phyloP scores from a whole-genome alignment of 1,140 invertebrate species.

The Pemphigus obesinymphae region DNA sequence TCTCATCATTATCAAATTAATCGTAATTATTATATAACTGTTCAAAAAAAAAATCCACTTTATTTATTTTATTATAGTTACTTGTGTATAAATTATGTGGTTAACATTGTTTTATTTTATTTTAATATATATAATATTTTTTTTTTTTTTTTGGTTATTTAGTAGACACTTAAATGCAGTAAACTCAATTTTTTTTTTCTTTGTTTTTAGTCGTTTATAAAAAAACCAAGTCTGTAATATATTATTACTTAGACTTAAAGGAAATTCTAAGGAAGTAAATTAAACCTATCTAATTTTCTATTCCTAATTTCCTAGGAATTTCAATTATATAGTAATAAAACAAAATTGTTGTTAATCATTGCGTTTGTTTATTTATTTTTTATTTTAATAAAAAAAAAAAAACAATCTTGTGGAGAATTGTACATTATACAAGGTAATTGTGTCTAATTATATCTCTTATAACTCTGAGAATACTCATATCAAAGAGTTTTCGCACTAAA shows the following conservation, averaged over 20 bases:
- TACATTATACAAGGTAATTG: no score
- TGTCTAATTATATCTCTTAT: no score
- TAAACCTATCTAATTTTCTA: slow-evolving; percentile 38
- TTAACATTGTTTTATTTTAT: slow-evolving; percentile 39
- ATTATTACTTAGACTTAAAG: slow-evolving; percentile 32
- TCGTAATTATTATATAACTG: slow-evolving; percentile 21
- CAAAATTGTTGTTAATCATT: slow-evolving; percentile 37
- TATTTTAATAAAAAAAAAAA: no score
- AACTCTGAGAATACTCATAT: no score
- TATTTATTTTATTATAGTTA: slow-evolving; percentile 42
- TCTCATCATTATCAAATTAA: slow-evolving; percentile 39
- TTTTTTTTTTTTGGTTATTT: slow-evolving; percentile 32
- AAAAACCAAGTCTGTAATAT: slow-evolving; percentile 29
- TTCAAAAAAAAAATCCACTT: slow-evolving; percentile 19
- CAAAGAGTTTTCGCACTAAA: no score
- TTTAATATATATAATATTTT: slow-evolving; percentile 21
- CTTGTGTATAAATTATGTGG: slow-evolving; percentile 40
- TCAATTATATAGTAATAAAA: slow-evolving; percentile 41
- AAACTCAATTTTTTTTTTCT: slow-evolving; percentile 28
- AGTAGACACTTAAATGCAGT: slow-evolving; percentile 37
- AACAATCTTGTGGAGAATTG: no score
- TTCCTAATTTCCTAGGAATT: slow-evolving; percentile 38
- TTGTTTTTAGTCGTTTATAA: slow-evolving; percentile 39
- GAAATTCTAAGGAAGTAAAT: slow-evolving; percentile 34
- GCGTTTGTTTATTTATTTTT: slow-evolving; percentile 25